Evolutionary conservation across 2,797 vertebrate species (phyloP), one percentile per base, ranked within the genome.

Genomic region (Enteromius treurensis): DNA sequence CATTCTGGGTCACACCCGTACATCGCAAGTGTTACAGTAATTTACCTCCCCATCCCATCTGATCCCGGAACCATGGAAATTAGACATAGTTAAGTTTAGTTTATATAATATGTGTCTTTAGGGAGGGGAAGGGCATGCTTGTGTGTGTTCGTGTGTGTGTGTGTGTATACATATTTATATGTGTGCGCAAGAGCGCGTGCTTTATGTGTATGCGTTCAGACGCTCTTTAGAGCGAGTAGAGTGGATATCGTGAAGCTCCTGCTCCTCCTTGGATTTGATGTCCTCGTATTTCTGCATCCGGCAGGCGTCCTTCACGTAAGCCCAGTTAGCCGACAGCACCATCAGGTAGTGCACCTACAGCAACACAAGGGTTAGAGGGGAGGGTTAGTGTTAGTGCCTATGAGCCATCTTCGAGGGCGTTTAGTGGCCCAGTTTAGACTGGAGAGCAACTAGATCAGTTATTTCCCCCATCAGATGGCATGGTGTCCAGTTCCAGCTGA

Each of bases 211-310:
- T 4, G 96, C 96, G 0, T 97, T 97, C 86, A 97, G 95, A 79
- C 96, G 92, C 94, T 97, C 96, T 95, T 97, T 97, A 88, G 96
- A 97, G 91, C 96, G 96, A 84, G 96, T 97, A 15, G 96, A 97
- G 88, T 96, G 96, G 88, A 97, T 96, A 77, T 97, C 96, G 3
- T 97, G 96, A 81, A 97, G 95, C 88, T 97, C 96, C 87, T 97
- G 96, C 45, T 97, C 96, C 88, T 97, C 96, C 95, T 97, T 97
- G 49, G 96, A 96, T 84, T 97, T 97, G 93, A 97, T 96, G 91
- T 97, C 96, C 87, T 97, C 96, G 1, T 97, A 97, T 82, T 96
- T 97, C 89, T 97, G 96, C 96, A 97, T 96, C 91, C 96, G 93
- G 93, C 96, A 96, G 42, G 96, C 96, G 47, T 97, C 96, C 90